These are phyloP conservation scores for Leptura quadrifasciata DNA, from an alignment of 2,888 invertebrate species.

Conservation along the genomic window DNA sequence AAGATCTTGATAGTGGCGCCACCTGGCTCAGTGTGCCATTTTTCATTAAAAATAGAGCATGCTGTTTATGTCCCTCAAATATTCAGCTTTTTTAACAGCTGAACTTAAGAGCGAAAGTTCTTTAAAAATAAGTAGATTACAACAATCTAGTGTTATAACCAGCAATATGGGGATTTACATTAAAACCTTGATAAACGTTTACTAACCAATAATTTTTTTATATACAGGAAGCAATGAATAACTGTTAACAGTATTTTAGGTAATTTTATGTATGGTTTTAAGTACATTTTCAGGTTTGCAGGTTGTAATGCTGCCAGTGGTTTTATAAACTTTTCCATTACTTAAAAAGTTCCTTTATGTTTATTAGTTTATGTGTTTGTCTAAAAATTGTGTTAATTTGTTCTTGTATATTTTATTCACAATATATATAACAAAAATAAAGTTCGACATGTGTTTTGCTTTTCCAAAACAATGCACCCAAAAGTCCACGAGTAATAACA, in stretches of 20 bases:
- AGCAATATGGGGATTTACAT: neutral
- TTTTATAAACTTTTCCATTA: neutral
- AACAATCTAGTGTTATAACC: neutral
- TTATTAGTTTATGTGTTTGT: neutral
- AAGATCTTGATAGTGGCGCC: too few species aligned
- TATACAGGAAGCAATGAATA: neutral
- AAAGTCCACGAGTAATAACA: too few species aligned
- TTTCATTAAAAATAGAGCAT: too few species aligned
- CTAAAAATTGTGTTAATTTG: neutral
- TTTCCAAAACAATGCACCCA: neutral
- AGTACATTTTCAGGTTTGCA: neutral
- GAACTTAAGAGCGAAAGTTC: neutral
- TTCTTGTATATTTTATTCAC: neutral
- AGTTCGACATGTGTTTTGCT: neutral
- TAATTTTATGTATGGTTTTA: neutral
- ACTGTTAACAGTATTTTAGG: neutral
- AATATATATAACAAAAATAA: neutral
- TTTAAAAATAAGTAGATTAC: neutral
- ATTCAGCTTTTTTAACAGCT: neutral
- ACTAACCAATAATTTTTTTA: neutral
- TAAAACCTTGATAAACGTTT: neutral
- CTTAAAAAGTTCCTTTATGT: neutral
- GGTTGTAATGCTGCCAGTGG: neutral
- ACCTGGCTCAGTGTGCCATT: too few species aligned
- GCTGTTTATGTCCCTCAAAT: neutral